Percentiles rank a stretch among this genome's conserved stretches.
Conservation (phyloP, 2,113 vertebrate genomes). For the Steatornis caripensis region DNA sequence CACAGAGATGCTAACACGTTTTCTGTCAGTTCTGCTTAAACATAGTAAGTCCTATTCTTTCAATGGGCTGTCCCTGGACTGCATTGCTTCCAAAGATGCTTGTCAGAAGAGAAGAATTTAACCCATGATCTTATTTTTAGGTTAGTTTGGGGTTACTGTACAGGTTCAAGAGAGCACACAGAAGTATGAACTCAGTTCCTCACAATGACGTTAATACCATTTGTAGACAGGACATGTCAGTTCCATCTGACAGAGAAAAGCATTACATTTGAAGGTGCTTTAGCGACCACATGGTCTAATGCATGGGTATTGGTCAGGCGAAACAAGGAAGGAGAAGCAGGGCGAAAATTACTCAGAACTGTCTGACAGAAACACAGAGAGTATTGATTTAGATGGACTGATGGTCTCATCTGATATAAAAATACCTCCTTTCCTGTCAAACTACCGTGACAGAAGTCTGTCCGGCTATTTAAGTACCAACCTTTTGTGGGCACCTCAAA, state of each 20-base stretch:
- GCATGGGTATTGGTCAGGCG: neutral
- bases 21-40: neutral
- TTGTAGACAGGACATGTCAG: neutral
- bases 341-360: neutral
- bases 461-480: neutral
- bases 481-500: neutral
- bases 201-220: rapidly evolving
- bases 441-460: neutral
- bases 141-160: neutral
- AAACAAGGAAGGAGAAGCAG: neutral
- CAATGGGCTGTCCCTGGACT: no score
- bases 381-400: neutral
- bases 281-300: neutral
- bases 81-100: neutral
- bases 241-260: neutral
- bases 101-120: neutral
- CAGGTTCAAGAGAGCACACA: neutral
- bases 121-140: neutral
- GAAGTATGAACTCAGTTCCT: neutral
- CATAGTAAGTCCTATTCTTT: neutral
- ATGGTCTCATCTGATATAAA: neutral
- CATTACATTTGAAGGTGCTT: neutral
- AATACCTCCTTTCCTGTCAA: neutral
- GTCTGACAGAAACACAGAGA: neutral
- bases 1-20: neutral